Evolutionary conservation across 2,888 invertebrate species (phyloP).

Genomic region (Tetheella fluctuosa): DNA sequence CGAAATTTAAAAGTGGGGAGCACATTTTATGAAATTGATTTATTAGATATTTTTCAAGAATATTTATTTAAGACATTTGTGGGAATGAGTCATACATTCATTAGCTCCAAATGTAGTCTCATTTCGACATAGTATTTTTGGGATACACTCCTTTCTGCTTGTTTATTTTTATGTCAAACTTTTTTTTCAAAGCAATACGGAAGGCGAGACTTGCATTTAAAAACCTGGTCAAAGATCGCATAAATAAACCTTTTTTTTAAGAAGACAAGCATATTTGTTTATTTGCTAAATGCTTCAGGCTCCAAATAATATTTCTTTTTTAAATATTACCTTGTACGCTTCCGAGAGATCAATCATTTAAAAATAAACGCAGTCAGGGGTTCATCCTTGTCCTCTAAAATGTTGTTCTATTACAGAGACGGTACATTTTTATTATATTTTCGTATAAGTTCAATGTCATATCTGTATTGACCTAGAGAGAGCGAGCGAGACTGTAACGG

Average conservation of each 20-base stretch:
- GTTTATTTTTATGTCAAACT: conserved; percentile 11
- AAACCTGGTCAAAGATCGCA: conserved; percentile 20
- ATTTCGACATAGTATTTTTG: background rate
- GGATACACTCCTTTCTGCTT: conserved; percentile 1
- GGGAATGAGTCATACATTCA: too few relatives aligned
- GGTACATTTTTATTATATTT: conserved; percentile 47
- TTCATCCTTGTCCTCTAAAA: conserved; percentile 48
- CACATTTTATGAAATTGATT: background rate
- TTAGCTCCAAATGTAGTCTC: background rate
- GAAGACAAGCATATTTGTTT: conserved; percentile 10
- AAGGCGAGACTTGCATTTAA: conserved; percentile 21
- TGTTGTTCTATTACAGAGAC: conserved; percentile 46
- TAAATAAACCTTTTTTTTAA: conserved; percentile 24
- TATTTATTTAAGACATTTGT: too few relatives aligned
- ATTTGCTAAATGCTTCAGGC: background rate
- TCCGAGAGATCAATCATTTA: conserved; percentile 2
- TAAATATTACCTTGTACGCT: background rate
- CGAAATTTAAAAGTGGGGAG: background rate
- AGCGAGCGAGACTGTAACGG: conserved; percentile 45
- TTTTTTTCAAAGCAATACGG: conserved; percentile 11
- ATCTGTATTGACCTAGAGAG: conserved; percentile 46
- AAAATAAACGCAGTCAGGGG: conserved; percentile 9
- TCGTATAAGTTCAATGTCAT: conserved; percentile 71
- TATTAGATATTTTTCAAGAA: too few relatives aligned
- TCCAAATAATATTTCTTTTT: background rate